Conservation (phyloP, 1,140 invertebrate species). For the Cotesia glomerata region DNA sequence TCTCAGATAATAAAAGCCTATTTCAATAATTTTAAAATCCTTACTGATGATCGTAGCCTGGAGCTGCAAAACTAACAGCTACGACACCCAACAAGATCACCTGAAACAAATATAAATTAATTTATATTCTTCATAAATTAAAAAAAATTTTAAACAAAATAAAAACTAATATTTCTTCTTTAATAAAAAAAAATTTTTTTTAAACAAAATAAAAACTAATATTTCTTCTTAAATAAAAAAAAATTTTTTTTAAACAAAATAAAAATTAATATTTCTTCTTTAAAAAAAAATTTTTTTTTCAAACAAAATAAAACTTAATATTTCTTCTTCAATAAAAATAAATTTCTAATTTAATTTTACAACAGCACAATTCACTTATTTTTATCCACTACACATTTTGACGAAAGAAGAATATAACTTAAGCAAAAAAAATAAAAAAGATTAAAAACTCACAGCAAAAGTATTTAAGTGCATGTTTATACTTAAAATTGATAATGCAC, state of each 20-base stretch:
- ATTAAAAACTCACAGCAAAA: slow-evolving; percentile 28
- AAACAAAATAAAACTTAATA: not conserved
- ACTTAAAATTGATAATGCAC: slow-evolving; percentile 13
- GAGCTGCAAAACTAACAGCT: slow-evolving; percentile 44
- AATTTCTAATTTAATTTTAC: too few relatives aligned
- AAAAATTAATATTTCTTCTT: not conserved
- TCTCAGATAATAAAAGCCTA: not conserved
- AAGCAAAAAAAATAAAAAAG: not conserved
- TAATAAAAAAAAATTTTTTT: too few relatives aligned
- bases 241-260: not conserved
- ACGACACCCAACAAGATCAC: slow-evolving; percentile 45
- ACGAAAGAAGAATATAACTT: too few relatives aligned
- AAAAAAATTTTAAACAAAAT: not conserved
- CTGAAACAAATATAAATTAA: slow-evolving; percentile 10
- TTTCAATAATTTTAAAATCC: slow-evolving; percentile 25
- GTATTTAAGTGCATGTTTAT: slow-evolving; percentile 33
- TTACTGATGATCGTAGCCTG: slow-evolving; percentile 48
- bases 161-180: not conserved
- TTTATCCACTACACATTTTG: too few relatives aligned
- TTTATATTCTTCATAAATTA: not conserved
- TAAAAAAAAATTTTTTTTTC: not conserved
- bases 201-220: slow-evolving; percentile 1
- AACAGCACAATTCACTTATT: too few relatives aligned
- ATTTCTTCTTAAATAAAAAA: not conserved
- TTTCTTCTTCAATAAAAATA: too few relatives aligned